A percentile compares a stretch with the other conserved stretches of the same genome.
Conservation (phyloP, 2,888 invertebrate genomes). For the Lacanobia wlatinum region DNA sequence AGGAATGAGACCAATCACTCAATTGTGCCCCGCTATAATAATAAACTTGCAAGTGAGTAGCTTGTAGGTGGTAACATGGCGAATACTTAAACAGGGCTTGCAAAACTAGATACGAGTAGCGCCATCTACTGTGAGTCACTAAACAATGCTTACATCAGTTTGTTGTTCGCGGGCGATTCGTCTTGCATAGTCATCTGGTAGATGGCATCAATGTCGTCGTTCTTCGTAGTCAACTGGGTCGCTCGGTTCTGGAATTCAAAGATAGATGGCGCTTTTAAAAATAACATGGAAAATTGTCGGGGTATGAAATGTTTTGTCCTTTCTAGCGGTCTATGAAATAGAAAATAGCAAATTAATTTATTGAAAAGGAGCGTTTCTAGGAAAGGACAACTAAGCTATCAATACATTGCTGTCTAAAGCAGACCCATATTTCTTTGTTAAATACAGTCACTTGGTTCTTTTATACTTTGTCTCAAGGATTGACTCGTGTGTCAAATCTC, state of each 20-base stretch:
- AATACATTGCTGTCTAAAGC: no score
- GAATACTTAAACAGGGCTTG: no score
- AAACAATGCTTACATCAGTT: slow-evolving; percentile 72
- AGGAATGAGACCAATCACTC: no score
- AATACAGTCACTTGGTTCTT: not conserved
- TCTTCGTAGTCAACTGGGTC: slow-evolving; percentile 69
- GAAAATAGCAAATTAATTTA: no score
- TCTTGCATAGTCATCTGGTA: slow-evolving; percentile 77
- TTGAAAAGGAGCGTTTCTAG: no score
- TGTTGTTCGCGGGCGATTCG: slow-evolving; percentile 72
- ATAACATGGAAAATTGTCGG: not conserved
- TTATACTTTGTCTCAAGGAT: not conserved
- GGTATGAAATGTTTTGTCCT: not conserved
- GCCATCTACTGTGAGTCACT: slow-evolving; percentile 64
- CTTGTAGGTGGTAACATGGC: no score
- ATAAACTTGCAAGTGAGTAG: no score
- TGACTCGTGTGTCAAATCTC: no score
- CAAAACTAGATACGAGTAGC: not conserved
- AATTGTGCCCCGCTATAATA: no score
- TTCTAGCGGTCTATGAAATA: not conserved
- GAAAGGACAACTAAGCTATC: no score
- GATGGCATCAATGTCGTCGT: slow-evolving; percentile 80
- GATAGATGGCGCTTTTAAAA: slow-evolving; percentile 71
- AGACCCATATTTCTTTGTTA: no score
- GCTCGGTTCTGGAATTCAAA: slow-evolving; percentile 77